Conservation (phyloP, 2,888 invertebrate genomes). For the Plebejus anna region DNA sequence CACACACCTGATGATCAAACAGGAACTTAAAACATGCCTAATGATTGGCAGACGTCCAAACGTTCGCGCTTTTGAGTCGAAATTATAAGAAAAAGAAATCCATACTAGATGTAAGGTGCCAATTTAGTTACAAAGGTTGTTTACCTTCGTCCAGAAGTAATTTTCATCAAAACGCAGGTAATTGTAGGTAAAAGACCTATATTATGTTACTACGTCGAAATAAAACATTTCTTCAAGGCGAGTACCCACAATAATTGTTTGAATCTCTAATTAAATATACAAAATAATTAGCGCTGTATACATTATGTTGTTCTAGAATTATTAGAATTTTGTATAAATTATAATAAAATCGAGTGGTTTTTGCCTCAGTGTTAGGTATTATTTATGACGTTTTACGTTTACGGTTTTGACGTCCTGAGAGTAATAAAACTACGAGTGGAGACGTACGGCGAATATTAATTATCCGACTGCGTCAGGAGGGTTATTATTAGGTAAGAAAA, state of each 20-base stretch:
- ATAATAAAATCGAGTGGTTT: not conserved
- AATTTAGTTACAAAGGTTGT: constrained; percentile 12
- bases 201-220: not conserved
- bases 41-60: constrained; percentile 10
- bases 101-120: constrained; percentile 15
- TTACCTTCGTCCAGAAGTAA: constrained; percentile 6
- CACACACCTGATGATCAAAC: not conserved
- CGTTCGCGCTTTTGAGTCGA: constrained; percentile 1
- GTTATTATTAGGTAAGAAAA: not conserved
- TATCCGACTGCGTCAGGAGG: not conserved
- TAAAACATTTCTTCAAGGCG: constrained; percentile 11
- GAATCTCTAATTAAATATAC: constrained; percentile 4
- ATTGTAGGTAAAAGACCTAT: not conserved
- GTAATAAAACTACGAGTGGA: not conserved
- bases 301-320: constrained; percentile 13
- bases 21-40: constrained; percentile 3
- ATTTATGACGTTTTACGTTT: constrained; percentile 2
- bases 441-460: not conserved
- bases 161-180: not conserved
- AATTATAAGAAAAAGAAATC: constrained; percentile 16
- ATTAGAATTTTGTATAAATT: constrained; percentile 5
- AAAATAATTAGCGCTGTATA: constrained; percentile 16
- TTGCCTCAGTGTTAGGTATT: not conserved
- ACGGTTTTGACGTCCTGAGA: not conserved
- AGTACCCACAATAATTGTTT: not conserved